phyloP scores from a whole-genome alignment of 2,797 vertebrate species.

The Mormyrus hasselquistii region DNA sequence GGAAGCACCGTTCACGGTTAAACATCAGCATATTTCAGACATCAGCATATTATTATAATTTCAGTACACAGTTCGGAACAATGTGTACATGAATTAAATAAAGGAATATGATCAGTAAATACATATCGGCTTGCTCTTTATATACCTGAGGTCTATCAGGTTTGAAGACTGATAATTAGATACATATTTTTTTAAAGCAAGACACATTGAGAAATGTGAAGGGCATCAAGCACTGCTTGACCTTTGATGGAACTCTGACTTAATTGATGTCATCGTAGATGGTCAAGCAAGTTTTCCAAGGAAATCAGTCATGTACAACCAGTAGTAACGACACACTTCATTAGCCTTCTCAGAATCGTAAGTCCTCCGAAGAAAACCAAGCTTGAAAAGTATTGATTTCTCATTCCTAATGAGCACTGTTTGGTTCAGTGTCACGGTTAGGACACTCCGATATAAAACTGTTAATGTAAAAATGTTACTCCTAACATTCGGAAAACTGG shows the following conservation, averaged over 20 bases:
- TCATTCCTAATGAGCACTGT: constrained; percentile 26
- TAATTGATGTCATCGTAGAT: not conserved
- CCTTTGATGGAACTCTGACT: not conserved
- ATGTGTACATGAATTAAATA: not conserved
- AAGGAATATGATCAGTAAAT: not conserved
- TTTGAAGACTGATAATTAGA: not conserved
- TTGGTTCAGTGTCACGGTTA: not conserved
- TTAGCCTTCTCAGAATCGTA: not conserved
- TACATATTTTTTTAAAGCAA: not conserved
- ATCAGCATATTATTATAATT: not conserved
- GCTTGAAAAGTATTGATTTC: constrained; percentile 51
- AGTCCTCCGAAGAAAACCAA: constrained; percentile 33
- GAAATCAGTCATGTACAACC: not conserved
- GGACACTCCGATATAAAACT: not conserved
- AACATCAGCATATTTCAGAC: not conserved
- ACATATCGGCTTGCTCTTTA: not conserved
- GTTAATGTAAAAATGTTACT: not conserved
- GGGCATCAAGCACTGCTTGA: not conserved
- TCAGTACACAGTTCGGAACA: not conserved
- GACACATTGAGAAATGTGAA: not conserved
- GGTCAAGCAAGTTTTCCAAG: not conserved
- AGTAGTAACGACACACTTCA: not conserved
- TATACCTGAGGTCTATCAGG: not conserved
- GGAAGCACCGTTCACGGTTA: not conserved
- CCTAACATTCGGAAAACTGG: not conserved